phyloP scores from a whole-genome alignment of 2,113 vertebrate genomes.

The Hemibagrus wyckioides region DNA sequence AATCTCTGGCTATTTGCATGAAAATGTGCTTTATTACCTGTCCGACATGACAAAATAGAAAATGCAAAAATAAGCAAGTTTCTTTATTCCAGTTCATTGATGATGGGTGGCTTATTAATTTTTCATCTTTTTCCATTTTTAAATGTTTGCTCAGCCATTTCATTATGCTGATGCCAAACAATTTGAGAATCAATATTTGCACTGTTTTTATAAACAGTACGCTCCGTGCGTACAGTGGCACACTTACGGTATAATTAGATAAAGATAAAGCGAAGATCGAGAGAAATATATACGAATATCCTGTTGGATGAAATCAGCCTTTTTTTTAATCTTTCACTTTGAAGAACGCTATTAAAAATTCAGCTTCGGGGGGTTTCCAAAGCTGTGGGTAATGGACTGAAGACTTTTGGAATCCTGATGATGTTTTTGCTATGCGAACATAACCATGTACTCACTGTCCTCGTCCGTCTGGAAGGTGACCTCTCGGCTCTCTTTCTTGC shows the following conservation, averaged over 20 bases:
- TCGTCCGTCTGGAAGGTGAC: constrained; percentile 93
- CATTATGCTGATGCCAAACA: constrained; percentile 65
- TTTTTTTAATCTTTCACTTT: not conserved
- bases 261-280: not conserved
- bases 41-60: constrained; percentile 61
- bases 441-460: constrained; percentile 79
- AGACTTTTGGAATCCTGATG: not conserved
- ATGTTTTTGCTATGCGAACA: not conserved
- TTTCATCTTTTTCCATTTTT: constrained; percentile 63
- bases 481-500: constrained; percentile 91
- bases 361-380: too few species aligned
- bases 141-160: constrained; percentile 65
- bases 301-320: not conserved
- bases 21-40: constrained; percentile 63
- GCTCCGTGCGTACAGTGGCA: too few species aligned
- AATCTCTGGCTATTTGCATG: constrained; percentile 61
- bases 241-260: not conserved
- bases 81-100: constrained; percentile 57
- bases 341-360: not conserved
- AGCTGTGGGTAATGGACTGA: not conserved
- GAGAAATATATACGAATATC: not conserved
- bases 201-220: constrained; percentile 44
- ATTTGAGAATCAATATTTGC: constrained; percentile 67
- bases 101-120: constrained; percentile 62
- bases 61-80: constrained; percentile 65